A percentile compares a stretch with the other conserved stretches of the same genome.
These are phyloP conservation scores for Patagioenas fasciata DNA, from an alignment of 2,113 vertebrate genomes.

Conservation along the genomic window DNA sequence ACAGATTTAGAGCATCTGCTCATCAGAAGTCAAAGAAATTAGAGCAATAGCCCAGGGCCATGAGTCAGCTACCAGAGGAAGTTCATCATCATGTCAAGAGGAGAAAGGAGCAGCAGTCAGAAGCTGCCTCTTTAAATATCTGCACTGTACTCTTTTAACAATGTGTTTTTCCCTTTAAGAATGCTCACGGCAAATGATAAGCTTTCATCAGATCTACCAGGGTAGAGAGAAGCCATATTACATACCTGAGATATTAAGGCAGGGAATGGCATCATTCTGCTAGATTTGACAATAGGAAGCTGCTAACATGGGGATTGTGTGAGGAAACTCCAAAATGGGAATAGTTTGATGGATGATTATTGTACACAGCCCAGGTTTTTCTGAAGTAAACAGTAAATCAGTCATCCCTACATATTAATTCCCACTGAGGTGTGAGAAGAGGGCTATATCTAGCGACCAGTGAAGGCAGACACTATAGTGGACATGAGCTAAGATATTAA, in stretches of 20 bases:
- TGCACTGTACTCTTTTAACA: not conserved
- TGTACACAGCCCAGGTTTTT: not conserved
- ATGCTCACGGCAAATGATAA: not conserved
- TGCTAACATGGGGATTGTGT: not conserved
- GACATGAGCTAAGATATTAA: not conserved
- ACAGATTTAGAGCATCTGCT: slow-evolving; percentile 37
- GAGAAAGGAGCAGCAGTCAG: not conserved
- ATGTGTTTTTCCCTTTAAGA: not conserved
- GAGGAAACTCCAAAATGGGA: not conserved
- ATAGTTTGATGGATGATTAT: not conserved
- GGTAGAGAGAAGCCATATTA: not conserved
- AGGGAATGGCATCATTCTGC: not conserved
- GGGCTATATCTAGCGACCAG: fast-evolving
- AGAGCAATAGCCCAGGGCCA: not conserved
- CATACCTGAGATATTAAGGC: not conserved
- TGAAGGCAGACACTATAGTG: not conserved
- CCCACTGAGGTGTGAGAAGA: not conserved
- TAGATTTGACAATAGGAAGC: not conserved
- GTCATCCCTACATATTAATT: not conserved
- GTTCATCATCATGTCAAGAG: not conserved
- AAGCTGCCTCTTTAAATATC: not conserved
- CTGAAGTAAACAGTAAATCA: not conserved
- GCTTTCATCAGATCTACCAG: not conserved
- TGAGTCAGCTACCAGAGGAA: not conserved
- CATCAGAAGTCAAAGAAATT: slow-evolving; percentile 13